Conservation (phyloP, 2,888 invertebrate genomes). For the Theretra japonica region DNA sequence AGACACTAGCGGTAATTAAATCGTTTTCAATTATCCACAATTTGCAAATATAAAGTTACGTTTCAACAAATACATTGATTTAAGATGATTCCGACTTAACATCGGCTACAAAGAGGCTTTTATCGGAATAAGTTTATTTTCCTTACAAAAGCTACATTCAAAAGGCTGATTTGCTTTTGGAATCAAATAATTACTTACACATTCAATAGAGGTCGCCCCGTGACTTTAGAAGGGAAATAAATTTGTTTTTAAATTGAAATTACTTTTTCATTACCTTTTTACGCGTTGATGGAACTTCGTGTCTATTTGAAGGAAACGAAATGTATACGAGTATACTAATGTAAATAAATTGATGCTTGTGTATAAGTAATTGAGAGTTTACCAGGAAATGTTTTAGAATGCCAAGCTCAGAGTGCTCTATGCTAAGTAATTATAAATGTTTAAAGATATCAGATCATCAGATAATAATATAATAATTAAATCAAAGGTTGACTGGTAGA, state of each 20-base stretch:
- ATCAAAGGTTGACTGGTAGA: no score
- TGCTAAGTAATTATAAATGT: no score
- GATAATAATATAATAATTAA: no score
- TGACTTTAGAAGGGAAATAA: not conserved
- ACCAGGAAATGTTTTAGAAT: no score
- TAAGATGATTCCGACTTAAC: not conserved
- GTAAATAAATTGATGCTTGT: no score
- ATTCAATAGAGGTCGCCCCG: conserved; percentile 27
- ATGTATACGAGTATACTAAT: not conserved
- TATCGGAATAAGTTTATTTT: conserved; percentile 44
- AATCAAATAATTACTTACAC: conserved; percentile 41
- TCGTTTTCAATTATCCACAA: not conserved
- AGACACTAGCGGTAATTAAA: not conserved
- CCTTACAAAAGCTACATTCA: conserved; percentile 39
- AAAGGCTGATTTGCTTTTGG: conserved; percentile 37
- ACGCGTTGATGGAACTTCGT: not conserved
- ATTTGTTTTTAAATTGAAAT: conserved; percentile 14
- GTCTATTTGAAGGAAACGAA: not conserved
- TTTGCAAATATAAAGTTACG: conserved; percentile 23
- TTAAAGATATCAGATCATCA: no score
- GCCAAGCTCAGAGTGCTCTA: no score
- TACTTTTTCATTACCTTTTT: conserved; percentile 1
- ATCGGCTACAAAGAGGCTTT: conserved; percentile 32
- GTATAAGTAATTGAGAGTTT: no score
- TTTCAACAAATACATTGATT: conserved; percentile 24